Evolutionary conservation across 2,113 vertebrate genomes (phyloP).

Genomic region (Montifringilla adamsi): DNA sequence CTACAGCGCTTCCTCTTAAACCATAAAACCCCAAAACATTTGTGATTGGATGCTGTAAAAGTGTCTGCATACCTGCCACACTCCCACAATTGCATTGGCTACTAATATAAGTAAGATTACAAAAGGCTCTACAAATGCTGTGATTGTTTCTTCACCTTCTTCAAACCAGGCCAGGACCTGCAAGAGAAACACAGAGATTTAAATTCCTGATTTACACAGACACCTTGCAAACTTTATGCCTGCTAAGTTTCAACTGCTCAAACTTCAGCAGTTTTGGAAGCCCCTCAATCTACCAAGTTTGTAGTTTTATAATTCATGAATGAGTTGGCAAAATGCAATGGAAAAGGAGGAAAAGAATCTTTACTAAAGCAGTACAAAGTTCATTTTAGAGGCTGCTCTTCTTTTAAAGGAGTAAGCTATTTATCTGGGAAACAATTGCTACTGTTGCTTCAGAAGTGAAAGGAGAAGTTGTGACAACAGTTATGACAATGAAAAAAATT

Average conservation of each 20-base stretch:
- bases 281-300: neutral
- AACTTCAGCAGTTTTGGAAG: neutral
- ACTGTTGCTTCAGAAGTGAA: neutral
- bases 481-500: neutral
- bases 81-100: conserved; percentile 97
- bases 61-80: conserved; percentile 91
- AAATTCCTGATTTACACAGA: neutral
- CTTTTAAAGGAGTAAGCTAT: neutral
- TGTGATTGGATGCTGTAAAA: neutral
- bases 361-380: conserved; percentile 20
- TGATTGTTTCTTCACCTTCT: conserved; percentile 98
- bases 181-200: conserved; percentile 44
- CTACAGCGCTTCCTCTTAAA: neutral
- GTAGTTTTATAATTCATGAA: neutral
- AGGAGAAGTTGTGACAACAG: neutral
- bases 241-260: neutral
- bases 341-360: conserved; percentile 29
- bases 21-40: neutral
- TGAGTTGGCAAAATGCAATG: neutral
- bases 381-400: neutral
- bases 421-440: neutral
- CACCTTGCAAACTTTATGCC: neutral
- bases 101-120: conserved; percentile 98
- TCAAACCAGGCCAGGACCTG: conserved; percentile 99
- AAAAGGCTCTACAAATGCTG: conserved; percentile 98